These are phyloP conservation scores for Oreochromis aureus DNA, from an alignment of 2,113 vertebrate species.

Conservation along the genomic window DNA sequence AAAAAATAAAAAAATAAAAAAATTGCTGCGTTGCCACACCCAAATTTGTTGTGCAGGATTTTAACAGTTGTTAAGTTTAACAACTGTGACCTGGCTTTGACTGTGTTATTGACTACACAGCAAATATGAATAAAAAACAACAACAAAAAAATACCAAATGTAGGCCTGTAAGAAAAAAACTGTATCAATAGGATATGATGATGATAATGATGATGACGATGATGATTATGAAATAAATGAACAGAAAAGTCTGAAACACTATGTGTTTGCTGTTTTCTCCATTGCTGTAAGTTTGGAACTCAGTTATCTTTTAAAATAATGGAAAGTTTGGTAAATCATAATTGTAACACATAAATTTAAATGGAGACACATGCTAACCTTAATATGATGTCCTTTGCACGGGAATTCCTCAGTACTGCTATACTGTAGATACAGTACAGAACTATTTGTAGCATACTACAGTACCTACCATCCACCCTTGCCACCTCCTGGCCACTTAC, in stretches of 20 bases:
- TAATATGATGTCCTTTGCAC: background rate
- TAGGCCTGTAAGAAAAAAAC: background rate
- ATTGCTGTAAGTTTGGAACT: background rate
- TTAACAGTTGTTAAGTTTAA: too few relatives aligned
- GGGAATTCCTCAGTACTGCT: background rate
- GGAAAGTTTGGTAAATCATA: background rate
- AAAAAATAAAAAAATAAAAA: background rate
- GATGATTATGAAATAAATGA: background rate
- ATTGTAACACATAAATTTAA: background rate
- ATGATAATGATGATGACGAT: background rate
- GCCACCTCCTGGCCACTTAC: background rate
- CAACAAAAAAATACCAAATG: background rate
- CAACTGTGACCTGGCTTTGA: rapidly evolving
- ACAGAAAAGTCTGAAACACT: background rate
- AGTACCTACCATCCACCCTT: background rate
- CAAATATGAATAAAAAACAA: background rate
- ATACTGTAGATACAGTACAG: background rate
- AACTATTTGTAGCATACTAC: background rate
- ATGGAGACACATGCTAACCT: background rate
- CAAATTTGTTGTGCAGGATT: background rate
- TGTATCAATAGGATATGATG: background rate
- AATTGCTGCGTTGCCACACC: background rate
- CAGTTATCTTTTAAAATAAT: background rate
- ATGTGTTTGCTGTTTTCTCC: background rate
- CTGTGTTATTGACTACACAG: background rate